Conservation (phyloP, 2,113 vertebrate genomes). For the Chaetodon auriga region DNA sequence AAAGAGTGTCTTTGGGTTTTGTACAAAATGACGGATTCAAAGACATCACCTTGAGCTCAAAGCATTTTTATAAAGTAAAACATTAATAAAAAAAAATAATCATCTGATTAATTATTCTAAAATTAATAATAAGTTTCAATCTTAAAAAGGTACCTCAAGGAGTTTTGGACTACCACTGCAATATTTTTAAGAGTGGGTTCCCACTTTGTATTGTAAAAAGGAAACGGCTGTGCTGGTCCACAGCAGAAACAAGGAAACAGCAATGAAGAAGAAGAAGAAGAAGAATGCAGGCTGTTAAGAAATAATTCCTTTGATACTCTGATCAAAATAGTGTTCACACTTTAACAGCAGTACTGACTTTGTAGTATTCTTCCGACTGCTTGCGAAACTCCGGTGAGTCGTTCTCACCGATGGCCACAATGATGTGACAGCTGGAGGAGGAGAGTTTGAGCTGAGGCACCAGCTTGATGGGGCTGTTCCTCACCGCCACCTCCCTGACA, state of each 20-base stretch:
- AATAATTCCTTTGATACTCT: background rate
- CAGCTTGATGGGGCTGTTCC: constrained; percentile 89
- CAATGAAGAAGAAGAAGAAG: background rate
- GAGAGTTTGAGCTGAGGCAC: constrained; percentile 69
- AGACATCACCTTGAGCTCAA: background rate
- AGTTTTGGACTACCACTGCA: background rate
- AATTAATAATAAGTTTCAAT: background rate
- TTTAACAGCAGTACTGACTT: constrained; percentile 79
- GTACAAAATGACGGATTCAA: background rate
- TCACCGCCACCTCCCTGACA: constrained; percentile 89
- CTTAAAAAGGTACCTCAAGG: background rate
- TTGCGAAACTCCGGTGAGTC: constrained; percentile 92
- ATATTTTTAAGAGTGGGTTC: background rate
- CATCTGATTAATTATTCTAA: background rate
- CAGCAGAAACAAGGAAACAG: background rate
- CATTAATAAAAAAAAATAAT: background rate
- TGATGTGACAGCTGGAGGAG: constrained; percentile 76
- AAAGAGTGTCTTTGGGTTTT: too few relatives aligned
- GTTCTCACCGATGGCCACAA: constrained; percentile 88
- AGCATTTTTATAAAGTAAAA: background rate
- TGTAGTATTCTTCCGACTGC: constrained; percentile 89
- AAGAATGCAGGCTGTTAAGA: background rate
- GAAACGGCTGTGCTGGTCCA: background rate
- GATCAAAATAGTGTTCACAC: background rate
- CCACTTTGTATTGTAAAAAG: background rate